Evolutionary conservation across 2,797 vertebrate species (phyloP).

Genomic region (Phylloscopus collybita): DNA sequence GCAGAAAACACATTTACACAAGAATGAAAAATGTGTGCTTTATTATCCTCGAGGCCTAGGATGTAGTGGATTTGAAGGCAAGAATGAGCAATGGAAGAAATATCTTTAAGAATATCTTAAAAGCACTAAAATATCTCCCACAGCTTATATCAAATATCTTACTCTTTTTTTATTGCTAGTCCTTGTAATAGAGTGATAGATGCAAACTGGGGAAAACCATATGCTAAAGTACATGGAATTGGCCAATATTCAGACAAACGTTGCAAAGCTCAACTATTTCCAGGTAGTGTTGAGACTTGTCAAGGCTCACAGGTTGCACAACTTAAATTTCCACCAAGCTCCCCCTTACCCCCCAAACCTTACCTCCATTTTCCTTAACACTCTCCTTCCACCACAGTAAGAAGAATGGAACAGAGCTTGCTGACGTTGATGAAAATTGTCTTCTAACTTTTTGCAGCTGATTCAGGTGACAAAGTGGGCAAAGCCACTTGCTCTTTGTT

Average conservation of each 20-base stretch:
- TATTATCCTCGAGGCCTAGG: neutral
- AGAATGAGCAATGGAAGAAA: neutral
- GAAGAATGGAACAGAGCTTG: neutral
- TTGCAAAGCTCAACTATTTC: neutral
- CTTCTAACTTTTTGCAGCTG: neutral
- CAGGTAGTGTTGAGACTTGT: neutral
- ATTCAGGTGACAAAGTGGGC: neutral
- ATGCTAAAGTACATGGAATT: neutral
- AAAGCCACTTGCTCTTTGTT: neutral
- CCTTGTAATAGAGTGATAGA: neutral
- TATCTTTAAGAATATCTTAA: neutral
- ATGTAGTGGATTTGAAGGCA: neutral
- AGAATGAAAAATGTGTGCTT: neutral
- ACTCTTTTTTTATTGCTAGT: neutral
- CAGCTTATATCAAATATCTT: neutral
- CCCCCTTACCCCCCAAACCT: rapidly evolving
- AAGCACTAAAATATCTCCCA: neutral
- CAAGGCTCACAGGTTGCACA: neutral
- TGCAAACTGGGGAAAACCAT: neutral
- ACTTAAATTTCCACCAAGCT: neutral
- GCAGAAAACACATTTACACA: conserved; percentile 19
- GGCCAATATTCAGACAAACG: neutral
- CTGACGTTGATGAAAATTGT: neutral
- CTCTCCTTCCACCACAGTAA: neutral
- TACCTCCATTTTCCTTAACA: neutral